Percentiles rank a stretch among this genome's conserved stretches.
Evolutionary conservation across 2,113 vertebrate genomes (phyloP).

Genomic region (Menura novaehollandiae): DNA sequence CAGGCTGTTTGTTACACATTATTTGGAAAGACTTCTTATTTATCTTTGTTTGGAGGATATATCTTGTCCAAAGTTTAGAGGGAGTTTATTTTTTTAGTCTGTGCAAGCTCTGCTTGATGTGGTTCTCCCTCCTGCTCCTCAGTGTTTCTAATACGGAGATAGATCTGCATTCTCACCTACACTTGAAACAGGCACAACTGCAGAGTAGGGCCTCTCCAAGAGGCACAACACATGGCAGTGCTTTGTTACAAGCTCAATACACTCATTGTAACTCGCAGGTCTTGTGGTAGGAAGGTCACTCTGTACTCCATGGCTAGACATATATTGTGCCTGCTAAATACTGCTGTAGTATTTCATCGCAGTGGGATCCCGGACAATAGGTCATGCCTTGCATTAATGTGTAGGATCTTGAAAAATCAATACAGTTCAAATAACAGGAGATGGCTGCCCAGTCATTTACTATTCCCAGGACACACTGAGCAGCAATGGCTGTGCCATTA

Average conservation of each 20-base stretch:
- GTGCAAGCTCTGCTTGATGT: not conserved
- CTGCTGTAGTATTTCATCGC: not conserved
- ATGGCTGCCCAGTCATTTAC: not conserved
- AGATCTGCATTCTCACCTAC: not conserved
- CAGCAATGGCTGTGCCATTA: not conserved
- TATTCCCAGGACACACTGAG: not conserved
- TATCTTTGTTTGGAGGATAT: not conserved
- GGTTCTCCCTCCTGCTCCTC: not conserved
- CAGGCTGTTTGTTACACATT: not conserved
- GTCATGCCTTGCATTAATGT: constrained; percentile 1
- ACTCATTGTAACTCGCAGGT: not conserved
- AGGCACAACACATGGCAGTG: not conserved
- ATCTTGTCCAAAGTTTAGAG: not conserved
- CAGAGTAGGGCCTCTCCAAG: not conserved
- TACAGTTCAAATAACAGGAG: not conserved
- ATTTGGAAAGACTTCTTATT: not conserved
- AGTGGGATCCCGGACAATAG: not conserved
- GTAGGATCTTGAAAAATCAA: constrained; percentile 25
- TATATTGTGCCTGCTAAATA: not conserved
- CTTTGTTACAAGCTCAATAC: not conserved
- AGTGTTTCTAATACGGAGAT: not conserved
- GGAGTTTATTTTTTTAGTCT: not conserved
- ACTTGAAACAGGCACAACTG: not conserved
- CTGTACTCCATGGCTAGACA: not conserved
- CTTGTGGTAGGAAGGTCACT: not conserved